Conservation (phyloP, 1,140 invertebrate genomes). For the Dysdera silvatica region DNA sequence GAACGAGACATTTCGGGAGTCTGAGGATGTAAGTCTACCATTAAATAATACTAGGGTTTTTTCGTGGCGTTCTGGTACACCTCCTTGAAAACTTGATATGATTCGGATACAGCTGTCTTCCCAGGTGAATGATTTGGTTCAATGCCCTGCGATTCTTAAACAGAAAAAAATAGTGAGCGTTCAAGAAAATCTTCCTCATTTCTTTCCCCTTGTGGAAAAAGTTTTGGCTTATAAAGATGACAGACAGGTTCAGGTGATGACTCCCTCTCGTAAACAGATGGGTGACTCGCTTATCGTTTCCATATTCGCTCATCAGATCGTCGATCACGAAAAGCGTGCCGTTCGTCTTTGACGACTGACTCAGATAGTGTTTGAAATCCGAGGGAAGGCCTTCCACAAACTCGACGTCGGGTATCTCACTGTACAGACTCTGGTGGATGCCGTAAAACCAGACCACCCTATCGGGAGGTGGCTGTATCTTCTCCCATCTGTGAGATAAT, state of each 20-base stretch:
- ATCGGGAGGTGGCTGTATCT: background rate
- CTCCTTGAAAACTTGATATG: background rate
- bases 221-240: slow-evolving; percentile 8
- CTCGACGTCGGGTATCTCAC: background rate
- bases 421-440: background rate
- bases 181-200: slow-evolving; percentile 1
- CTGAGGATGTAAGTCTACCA: background rate
- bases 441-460: background rate
- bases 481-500: too few species aligned
- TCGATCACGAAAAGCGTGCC: background rate
- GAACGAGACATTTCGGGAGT: background rate
- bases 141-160: background rate
- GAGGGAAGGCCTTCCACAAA: slow-evolving; percentile 1
- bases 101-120: background rate
- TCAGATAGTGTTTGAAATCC: background rate
- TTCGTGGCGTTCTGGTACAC: background rate
- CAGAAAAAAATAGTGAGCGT: slow-evolving; percentile 1
- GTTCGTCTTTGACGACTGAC: background rate
- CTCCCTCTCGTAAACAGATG: background rate
- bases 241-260: background rate
- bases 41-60: background rate
- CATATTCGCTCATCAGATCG: background rate
- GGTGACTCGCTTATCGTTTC: background rate
- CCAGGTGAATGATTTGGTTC: slow-evolving; percentile 6
- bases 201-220: slow-evolving; percentile 15